Base-by-base conservation (phyloP, 2,113 vertebrate genomes). In the Tonatia bakeri region DNA sequence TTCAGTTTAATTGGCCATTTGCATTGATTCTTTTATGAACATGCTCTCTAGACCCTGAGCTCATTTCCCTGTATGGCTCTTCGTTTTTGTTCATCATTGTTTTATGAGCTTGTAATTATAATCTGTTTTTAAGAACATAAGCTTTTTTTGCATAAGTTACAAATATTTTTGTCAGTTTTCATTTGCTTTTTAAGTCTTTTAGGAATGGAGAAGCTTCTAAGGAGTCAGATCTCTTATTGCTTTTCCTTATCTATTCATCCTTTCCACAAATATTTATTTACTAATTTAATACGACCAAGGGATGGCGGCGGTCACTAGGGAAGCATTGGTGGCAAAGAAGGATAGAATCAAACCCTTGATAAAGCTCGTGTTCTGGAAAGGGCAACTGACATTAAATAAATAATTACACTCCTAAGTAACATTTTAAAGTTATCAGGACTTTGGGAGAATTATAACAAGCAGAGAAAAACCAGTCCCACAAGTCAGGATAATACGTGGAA, bases 1-100 rank as follows among this genome's bases (percentile, higher is more conserved):
- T 73, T 64, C 33, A 65, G 22, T 80, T 91, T 97, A 97, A 96
- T 93, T 94, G 93, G 77, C 83, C 86, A 83, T 83, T 96, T 96
- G 61, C 93, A 94, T 65, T 36, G 93, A 91, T 92, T 94, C 84
- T 89, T 92, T 96, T 56, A 86, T 47, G 93, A 95, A 91, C 54
- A 87, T 17, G 40, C 45, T 91, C 59, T 90, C 86, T 86, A 24
- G 0, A 64, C 50, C 28, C 88, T 61, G 50, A n/a, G 65, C 43
- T 94, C 82, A 82, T 69, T 93, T 96, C 47, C 40, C 26, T 84
- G 17, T 11, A 36, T 31, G 77, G n/a, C 33, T 96, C 50, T 96
- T 87, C 69, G 69, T 54, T 95, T 97, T 86, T 88, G 87, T 22
- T 90, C 88, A 75, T 40, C 5, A 26, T 93, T 91, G 33, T 88